A percentile compares a stretch with the other conserved stretches of the same genome.
Evolutionary conservation across 2,888 invertebrate genomes (phyloP).

Genomic region (Drosophila nigricruria): DNA sequence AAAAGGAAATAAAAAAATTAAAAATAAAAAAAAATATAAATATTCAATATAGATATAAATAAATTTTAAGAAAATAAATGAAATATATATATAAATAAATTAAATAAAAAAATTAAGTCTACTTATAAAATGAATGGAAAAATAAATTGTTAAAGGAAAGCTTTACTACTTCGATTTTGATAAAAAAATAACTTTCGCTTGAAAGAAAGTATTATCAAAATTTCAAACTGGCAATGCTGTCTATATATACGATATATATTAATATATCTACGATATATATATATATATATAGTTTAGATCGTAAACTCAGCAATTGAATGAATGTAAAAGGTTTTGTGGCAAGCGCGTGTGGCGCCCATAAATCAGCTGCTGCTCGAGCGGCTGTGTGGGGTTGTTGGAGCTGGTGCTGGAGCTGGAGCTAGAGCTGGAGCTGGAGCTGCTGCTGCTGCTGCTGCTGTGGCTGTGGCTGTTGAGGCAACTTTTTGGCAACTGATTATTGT

Average conservation of each 20-base stretch:
- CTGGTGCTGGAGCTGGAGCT: not conserved
- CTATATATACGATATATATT: not conserved
- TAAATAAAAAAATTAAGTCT: too few species aligned
- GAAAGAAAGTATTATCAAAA: too few species aligned
- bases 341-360: conserved; percentile 60
- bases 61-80: too few species aligned
- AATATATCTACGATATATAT: not conserved
- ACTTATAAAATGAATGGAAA: too few species aligned
- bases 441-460: conserved; percentile 14
- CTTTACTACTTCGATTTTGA: too few species aligned
- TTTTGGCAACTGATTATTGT: conserved; percentile 65
- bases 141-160: too few species aligned
- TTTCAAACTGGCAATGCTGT: too few species aligned
- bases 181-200: too few species aligned
- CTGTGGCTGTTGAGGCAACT: conserved; percentile 16
- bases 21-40: too few species aligned
- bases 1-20: too few species aligned
- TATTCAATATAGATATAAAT: too few species aligned
- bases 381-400: not conserved
- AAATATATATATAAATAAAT: too few species aligned
- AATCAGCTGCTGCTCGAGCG: conserved; percentile 47
- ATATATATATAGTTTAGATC: conserved; percentile 1
- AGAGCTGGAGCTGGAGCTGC: conserved; percentile 4
- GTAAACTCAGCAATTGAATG: conserved; percentile 40
- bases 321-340: conserved; percentile 39